Base-by-base conservation (phyloP, 2,797 vertebrate species). In the Lepus townsendii region DNA sequence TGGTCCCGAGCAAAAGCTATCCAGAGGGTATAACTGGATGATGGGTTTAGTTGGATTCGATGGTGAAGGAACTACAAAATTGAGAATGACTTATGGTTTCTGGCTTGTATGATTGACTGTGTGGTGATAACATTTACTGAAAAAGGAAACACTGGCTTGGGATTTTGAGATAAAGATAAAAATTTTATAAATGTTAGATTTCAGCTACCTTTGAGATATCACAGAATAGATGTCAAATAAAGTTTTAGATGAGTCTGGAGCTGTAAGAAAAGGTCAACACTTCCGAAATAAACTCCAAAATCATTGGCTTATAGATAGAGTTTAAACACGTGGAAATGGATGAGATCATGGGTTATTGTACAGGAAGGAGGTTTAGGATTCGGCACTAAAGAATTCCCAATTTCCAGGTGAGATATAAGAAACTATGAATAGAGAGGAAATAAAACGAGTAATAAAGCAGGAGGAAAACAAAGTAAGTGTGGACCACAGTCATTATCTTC, bases 281-380 rank as follows among this genome's bases (percentile, higher is more conserved):
- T 73, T 73, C 60, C 69, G 79, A 94, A 85, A 80, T 42, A 85
- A 76, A 88, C 75, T 42, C 84, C n/a, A 84, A 75, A 88, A 30
- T 83, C 52, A 68, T 52, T 88, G 24, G 32, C 30, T 52, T 75
- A 22, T 75, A 84, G 24, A 10, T 57, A 42, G 3, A 13, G 30
- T 54, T 76, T 54, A 63, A 80, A 68, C 26, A 76, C 30, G 68
- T 42, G 19, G 26, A 57, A 76, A 9, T 47, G 42, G 42, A 8
- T 47, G 42, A 47, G 42, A 47, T 47, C 7, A 8, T 47, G 42
- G 42, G 42, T 47, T 47, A 47, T 47, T 47, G 42, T 47, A 47
- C 42, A 47, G 60, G 24, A 84, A n/a, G 75, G 69, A 5, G 19
- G 1, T 3, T 80, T 47, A 47, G 12, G n/a, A 47, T 26, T n/a